Conservation (phyloP, 2,113 vertebrate species). For the Aldabrachelys gigantea region DNA sequence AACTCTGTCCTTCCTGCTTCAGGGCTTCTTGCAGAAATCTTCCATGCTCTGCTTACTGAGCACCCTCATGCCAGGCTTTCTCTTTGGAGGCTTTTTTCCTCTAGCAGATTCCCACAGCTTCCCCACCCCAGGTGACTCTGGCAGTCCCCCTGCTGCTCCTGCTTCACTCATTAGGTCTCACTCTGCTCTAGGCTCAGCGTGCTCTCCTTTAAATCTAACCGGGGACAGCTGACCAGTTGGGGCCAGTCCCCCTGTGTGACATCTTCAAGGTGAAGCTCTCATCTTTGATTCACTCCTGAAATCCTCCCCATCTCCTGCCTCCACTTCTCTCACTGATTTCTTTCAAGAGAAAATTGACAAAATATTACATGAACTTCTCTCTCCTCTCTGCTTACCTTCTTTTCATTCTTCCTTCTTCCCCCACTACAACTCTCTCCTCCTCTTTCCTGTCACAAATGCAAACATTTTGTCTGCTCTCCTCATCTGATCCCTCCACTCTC, state of each 20-base stretch:
- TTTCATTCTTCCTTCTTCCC: neutral
- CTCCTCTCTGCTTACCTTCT: neutral
- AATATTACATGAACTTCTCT: neutral
- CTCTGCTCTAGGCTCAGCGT: neutral
- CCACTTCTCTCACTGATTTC: neutral
- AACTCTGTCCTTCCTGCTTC: neutral
- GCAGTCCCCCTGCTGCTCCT: neutral
- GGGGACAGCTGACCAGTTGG: neutral
- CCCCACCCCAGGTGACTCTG: neutral
- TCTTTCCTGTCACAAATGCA: neutral
- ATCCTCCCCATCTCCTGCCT: neutral
- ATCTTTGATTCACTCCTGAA: neutral
- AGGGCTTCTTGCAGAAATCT: neutral
- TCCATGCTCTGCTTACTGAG: neutral
- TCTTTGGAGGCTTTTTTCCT: neutral
- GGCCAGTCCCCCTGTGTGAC: neutral
- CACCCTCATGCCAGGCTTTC: neutral
- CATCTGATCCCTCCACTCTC: neutral
- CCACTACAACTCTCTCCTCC: neutral
- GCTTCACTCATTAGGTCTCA: neutral
- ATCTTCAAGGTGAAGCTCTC: neutral
- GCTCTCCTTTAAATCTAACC: neutral
- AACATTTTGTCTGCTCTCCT: neutral
- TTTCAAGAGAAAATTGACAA: neutral
- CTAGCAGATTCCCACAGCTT: neutral